Base-by-base conservation (phyloP, 2,888 invertebrate genomes). In the Drosophila borborema region DNA sequence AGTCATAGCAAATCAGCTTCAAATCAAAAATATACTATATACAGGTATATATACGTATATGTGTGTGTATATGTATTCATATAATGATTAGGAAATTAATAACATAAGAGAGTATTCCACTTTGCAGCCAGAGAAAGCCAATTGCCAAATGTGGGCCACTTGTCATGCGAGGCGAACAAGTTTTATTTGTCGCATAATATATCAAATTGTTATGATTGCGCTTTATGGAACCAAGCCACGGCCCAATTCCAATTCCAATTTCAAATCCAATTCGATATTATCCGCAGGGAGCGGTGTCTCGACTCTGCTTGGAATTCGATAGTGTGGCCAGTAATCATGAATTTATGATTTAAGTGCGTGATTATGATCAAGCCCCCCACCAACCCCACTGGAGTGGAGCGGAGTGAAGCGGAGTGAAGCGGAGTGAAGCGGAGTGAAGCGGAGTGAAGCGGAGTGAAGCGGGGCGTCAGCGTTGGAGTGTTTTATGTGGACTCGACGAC, bases 341-440 rank as follows among this genome's bases (percentile, higher is more conserved):
- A 91, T 91, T 90, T 90, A 91, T 91, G 91, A 90, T 89, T 81
- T 78, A 85, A 89, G 71, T 80, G 80, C 88, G 77, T 86, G 91
- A 82, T 83, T 87, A 87, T 84, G 72, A 80, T 69, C 23, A 14
- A 8, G 9, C 8, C 23, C 23, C 20, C 23, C 14, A 8, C 14
- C 51, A 1, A 55, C 65, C 45, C 45, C 12, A 10, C 20, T 12
- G 12, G 45, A 20, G 34, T 40, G 43, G 62, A 48, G 18, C 49
- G 45, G 7, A 48, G 23, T 51, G 45, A 5, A 7, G 31, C 23
- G 14, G 28, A n/a, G n/a, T n/a, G n/a, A n/a, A n/a, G n/a, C n/a
- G n/a, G n/a, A n/a, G n/a, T n/a, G n/a, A n/a, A n/a, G n/a, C n/a
- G n/a, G n/a, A n/a, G n/a, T n/a, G n/a, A n/a, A n/a, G n/a, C n/a